phyloP scores from a whole-genome alignment of 2,113 vertebrate genomes.

The Phainopepla nitens region DNA sequence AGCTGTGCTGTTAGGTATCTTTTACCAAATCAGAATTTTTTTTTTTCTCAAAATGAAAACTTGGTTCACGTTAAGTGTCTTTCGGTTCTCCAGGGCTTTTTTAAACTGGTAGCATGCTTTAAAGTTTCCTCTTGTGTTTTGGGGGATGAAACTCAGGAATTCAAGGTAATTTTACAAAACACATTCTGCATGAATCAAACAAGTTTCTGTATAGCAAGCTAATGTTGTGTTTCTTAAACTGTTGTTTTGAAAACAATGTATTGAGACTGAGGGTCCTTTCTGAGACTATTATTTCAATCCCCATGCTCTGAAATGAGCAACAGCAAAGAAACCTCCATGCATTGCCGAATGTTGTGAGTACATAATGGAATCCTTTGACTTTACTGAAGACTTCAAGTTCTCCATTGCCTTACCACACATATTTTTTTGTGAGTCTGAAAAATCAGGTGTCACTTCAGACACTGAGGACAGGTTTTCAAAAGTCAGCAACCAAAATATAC shows the following conservation, averaged over 20 bases:
- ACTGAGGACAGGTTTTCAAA: background rate
- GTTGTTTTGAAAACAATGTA: background rate
- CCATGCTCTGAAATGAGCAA: background rate
- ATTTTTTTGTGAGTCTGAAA: background rate
- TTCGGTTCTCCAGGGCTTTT: background rate
- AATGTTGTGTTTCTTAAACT: background rate
- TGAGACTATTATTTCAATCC: background rate
- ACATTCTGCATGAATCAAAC: background rate
- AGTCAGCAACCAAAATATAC: background rate
- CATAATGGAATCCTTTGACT: background rate
- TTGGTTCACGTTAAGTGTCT: background rate
- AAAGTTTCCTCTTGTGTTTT: background rate
- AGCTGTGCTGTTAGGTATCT: slow-evolving; percentile 31
- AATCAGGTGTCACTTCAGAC: background rate
- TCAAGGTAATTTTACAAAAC: background rate
- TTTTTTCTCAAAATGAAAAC: background rate
- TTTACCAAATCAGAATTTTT: background rate
- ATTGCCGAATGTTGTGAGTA: background rate
- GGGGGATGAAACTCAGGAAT: background rate
- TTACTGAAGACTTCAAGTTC: background rate
- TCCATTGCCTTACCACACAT: background rate
- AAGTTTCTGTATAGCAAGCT: background rate
- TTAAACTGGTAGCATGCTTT: background rate
- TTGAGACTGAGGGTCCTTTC: background rate
- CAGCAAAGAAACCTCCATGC: background rate